Evolutionary conservation across 2,888 invertebrate species (phyloP).

Genomic region (Standfussiana lucernea): DNA sequence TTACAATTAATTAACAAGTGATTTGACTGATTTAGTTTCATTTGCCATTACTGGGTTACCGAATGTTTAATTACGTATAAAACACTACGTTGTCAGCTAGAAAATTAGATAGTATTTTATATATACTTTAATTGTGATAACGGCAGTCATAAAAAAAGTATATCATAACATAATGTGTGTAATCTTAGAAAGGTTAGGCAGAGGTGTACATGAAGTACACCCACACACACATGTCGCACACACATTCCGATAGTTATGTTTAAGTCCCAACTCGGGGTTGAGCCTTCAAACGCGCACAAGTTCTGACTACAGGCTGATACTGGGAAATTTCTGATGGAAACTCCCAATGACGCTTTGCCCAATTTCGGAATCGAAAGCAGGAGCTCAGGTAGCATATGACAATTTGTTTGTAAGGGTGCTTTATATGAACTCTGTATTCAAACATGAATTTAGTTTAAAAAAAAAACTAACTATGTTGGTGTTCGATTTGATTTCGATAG

Average conservation of each 20-base stretch:
- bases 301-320: not conserved
- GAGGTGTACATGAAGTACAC: not conserved
- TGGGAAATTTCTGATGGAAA: not conserved
- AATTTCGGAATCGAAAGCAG: not conserved
- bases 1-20: constrained; percentile 50
- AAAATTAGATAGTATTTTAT: not conserved
- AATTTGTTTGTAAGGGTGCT: not conserved
- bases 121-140: constrained; percentile 4
- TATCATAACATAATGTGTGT: not conserved
- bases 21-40: constrained; percentile 41
- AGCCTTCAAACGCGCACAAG: not conserved
- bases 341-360: not conserved
- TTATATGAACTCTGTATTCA: not conserved
- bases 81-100: constrained; percentile 1
- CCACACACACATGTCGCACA: no score
- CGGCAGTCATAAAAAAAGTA: no score
- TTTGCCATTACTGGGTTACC: constrained; percentile 14
- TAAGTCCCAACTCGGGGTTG: not conserved
- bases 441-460: not conserved
- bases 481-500: constrained; percentile 10
- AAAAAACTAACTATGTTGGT: not conserved
- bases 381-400: not conserved
- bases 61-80: constrained; percentile 1
- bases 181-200: not conserved
- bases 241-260: not conserved